A percentile compares a stretch with the other conserved stretches of the same genome.
phyloP scores from a whole-genome alignment of 2,888 invertebrate genomes.

The Lordiphosa andalusiaca region DNA sequence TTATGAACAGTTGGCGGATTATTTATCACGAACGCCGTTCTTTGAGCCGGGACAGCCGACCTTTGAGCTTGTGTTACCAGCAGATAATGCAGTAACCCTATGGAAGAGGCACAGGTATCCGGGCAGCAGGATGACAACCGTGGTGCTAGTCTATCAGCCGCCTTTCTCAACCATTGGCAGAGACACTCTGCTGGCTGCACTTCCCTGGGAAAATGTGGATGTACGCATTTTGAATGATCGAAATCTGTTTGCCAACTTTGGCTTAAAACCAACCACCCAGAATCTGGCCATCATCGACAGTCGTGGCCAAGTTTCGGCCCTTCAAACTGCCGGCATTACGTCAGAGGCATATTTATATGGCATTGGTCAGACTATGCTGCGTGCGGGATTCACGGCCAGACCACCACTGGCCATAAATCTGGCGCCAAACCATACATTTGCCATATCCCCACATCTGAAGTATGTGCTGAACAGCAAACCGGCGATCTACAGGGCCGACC shows the following conservation, averaged over 20 bases:
- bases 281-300: conserved; percentile 27
- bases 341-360: conserved; percentile 22
- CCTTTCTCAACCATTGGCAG: conserved; percentile 35
- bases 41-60: not conserved
- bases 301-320: not conserved
- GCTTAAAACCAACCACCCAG: not conserved
- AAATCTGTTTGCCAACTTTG: conserved; percentile 14
- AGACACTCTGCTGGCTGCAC: conserved; percentile 38
- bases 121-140: not conserved
- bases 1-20: not conserved
- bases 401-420: conserved; percentile 3
- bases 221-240: conserved; percentile 34
- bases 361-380: conserved; percentile 18
- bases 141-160: conserved; percentile 44
- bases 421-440: conserved; percentile 1
- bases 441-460: conserved; percentile 30
- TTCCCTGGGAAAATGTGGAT: conserved; percentile 31
- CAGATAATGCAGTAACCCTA: not conserved
- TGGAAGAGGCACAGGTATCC: not conserved
- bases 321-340: conserved; percentile 5
- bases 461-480: conserved; percentile 23
- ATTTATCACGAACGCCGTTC: not conserved
- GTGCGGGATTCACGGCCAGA: not conserved
- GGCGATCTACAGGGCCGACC: conserved; percentile 64
- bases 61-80: not conserved